Base-by-base conservation (phyloP, 1,140 invertebrate species). In the Meloidogyne exigua region DNA sequence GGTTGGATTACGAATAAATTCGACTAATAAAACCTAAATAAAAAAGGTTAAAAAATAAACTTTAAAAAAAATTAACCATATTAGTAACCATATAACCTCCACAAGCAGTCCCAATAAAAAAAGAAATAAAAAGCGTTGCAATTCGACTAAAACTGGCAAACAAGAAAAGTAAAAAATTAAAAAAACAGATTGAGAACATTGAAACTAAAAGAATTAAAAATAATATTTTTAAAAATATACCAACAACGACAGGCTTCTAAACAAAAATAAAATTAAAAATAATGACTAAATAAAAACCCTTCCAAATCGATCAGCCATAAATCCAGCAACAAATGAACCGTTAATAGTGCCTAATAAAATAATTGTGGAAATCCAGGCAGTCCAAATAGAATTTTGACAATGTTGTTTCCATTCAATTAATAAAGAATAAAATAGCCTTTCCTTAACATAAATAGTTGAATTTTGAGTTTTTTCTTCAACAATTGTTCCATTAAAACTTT, bases 311-410 rank as follows among this genome's bases (percentile, higher is more conserved):
- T 86, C 85, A 2, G 85, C 86, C 4, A 86, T 13, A 68, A 76
- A 86, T 15, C 85, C 85, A 42, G 79, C 69, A 25, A 81, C 12
- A 72, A 87, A 84, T 21, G 84, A 72, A n/a, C 85, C 85, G n/a
- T 81, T 4, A 13, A 86, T 77, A 13, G 79, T 86, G 32, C 85
- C 85, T 13, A 76, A 36, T 86, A 86, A 87, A 0, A 87, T 69
- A 26, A 71, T 44, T 28, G 75, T 74, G 12, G 85, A 79, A 13
- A 87, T 76, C 15, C 39, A 57, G 32, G 75, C 66, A 25, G 68
- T 69, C 15, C 21, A 69, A 4, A 42, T n/a, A 28, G 82, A 84
- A 21, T 67, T 25, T 9, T 26, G 57, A 73, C 84, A 86, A 67
- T 68, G 65, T 21, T 75, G 11, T 5, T 76, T 64, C 79, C 81